Conservation (phyloP, 37 sponge, comb jelly and placozoan species). For the Halichondria panicea region DNA sequence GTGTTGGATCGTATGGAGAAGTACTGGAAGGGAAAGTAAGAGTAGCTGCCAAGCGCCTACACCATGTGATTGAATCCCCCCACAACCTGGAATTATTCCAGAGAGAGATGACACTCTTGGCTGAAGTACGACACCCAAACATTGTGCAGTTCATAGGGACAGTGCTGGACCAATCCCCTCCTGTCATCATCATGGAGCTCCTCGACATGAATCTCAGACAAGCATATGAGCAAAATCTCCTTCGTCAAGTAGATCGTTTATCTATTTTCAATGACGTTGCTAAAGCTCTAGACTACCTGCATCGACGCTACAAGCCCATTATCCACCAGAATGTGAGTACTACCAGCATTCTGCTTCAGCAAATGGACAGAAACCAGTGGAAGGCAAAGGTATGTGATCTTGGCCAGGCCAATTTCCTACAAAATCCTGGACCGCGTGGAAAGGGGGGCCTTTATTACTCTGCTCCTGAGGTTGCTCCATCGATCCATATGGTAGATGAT, state of each 20-base stretch:
- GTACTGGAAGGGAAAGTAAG: neutral
- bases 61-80: neutral
- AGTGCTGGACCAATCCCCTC: slow-evolving; percentile 5
- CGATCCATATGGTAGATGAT: too few species aligned
- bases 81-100: neutral
- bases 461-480: too few species aligned
- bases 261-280: slow-evolving; percentile 44
- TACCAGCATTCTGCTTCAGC: slow-evolving; percentile 54
- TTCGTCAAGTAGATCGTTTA: neutral
- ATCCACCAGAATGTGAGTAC: slow-evolving; percentile 77
- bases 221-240: slow-evolving; percentile 9
- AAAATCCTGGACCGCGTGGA: too few species aligned
- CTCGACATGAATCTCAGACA: slow-evolving; percentile 56
- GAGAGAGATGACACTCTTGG: neutral
- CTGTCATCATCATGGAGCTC: slow-evolving; percentile 65
- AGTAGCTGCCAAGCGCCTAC: neutral
- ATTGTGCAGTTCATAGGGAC: slow-evolving; percentile 2
- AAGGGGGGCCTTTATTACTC: too few species aligned
- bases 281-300: slow-evolving; percentile 61
- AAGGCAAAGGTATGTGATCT: slow-evolving; percentile 68
- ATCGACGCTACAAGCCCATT: slow-evolving; percentile 49
- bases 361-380: slow-evolving; percentile 18
- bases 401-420: slow-evolving; percentile 63
- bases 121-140: neutral
- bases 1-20: neutral